Evolutionary conservation across 2,888 invertebrate species (phyloP).

Genomic region (Mesopsocus fuscifrons): DNA sequence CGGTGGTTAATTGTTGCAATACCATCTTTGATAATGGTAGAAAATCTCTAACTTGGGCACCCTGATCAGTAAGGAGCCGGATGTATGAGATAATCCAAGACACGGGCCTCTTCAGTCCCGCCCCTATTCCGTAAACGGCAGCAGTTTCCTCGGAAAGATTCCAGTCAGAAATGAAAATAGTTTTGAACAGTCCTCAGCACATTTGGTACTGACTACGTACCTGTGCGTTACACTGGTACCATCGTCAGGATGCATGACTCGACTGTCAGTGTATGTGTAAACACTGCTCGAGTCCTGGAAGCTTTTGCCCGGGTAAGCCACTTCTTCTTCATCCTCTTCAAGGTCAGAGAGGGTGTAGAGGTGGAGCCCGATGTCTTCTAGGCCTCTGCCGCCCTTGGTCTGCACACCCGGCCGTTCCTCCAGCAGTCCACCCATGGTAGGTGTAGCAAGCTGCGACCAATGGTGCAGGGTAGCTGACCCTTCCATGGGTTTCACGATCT

Average conservation of each 20-base stretch:
- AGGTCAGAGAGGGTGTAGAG: conserved; percentile 45
- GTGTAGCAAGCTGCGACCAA: conserved; percentile 89
- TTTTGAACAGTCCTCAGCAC: too few relatives aligned
- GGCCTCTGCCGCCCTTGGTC: conserved; percentile 54
- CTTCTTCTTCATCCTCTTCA: conserved; percentile 56
- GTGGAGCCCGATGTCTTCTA: conserved; percentile 56
- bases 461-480: conserved; percentile 85
- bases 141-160: too few relatives aligned
- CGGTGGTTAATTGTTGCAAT: too few relatives aligned
- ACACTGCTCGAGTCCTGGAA: conserved; percentile 60
- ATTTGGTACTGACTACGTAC: too few relatives aligned
- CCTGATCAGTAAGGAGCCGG: too few relatives aligned
- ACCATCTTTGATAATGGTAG: too few relatives aligned
- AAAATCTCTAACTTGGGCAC: too few relatives aligned
- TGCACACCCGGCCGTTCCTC: conserved; percentile 85
- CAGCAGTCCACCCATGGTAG: conserved; percentile 73
- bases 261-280: conserved; percentile 76
- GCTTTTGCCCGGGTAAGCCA: conserved; percentile 43
- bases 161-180: too few relatives aligned
- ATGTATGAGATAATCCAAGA: too few relatives aligned
- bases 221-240: conserved; percentile 43
- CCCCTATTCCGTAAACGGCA: too few relatives aligned
- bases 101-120: too few relatives aligned
- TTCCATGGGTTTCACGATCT: conserved; percentile 78
- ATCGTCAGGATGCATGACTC: conserved; percentile 78